Percentiles rank a stretch among this genome's conserved stretches.
phyloP scores from a whole-genome alignment of 2,888 invertebrate species.

The Macrosoma leucophasiata region DNA sequence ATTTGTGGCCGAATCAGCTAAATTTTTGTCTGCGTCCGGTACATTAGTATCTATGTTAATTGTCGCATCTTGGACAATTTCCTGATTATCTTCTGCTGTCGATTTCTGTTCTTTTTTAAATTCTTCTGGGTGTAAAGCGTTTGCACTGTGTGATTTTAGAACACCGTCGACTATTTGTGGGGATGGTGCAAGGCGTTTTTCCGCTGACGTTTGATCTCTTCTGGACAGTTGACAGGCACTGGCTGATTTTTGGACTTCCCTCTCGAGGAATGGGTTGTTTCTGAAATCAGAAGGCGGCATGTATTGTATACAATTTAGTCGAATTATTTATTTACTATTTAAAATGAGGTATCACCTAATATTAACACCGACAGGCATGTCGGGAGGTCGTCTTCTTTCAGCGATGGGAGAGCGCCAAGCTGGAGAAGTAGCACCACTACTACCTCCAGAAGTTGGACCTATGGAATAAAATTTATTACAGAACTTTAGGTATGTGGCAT shows the following conservation, averaged over 20 bases:
- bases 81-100: slow-evolving; percentile 47
- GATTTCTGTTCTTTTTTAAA: slow-evolving; percentile 24
- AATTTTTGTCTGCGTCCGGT: slow-evolving; percentile 27
- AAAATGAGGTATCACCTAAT: slow-evolving; percentile 43
- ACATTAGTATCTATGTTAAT: slow-evolving; percentile 61
- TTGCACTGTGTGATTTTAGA: slow-evolving; percentile 63
- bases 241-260: slow-evolving; percentile 80
- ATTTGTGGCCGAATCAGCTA: slow-evolving; percentile 27
- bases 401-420: slow-evolving; percentile 79
- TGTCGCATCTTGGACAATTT: slow-evolving; percentile 43
- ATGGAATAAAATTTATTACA: too few relatives aligned
- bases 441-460: slow-evolving; percentile 66
- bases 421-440: slow-evolving; percentile 80
- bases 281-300: slow-evolving; percentile 31
- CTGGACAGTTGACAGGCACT: slow-evolving; percentile 73
- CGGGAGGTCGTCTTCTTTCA: slow-evolving; percentile 74
- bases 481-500: too few relatives aligned
- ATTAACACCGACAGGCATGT: slow-evolving; percentile 68
- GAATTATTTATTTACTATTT: neutral
- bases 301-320: slow-evolving; percentile 1
- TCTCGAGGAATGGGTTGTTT: slow-evolving; percentile 71
- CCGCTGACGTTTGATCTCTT: slow-evolving; percentile 48
- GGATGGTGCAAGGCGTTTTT: slow-evolving; percentile 44
- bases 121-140: slow-evolving; percentile 56
- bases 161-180: slow-evolving; percentile 48